Conservation (phyloP, 2,113 vertebrate species). For the Oceanodroma tethys region DNA sequence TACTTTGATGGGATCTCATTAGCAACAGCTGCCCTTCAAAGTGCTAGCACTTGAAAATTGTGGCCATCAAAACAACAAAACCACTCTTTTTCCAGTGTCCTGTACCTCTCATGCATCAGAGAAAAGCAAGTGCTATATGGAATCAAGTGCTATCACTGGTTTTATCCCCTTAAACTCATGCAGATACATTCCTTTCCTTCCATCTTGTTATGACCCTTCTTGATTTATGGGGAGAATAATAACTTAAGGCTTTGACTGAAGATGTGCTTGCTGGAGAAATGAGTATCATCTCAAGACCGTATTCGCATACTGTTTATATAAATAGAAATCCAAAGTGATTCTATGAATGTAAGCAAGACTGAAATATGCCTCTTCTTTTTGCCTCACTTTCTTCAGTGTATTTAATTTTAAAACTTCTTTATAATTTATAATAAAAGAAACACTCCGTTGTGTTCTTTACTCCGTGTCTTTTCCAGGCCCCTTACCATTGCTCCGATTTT, state of each 20-base stretch:
- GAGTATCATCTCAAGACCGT: not conserved
- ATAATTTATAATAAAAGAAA: not conserved
- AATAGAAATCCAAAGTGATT: not conserved
- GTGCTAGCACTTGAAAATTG: not conserved
- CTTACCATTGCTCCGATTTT: not conserved
- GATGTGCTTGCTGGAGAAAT: not conserved
- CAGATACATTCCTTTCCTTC: not conserved
- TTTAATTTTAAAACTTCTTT: not conserved
- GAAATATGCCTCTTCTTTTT: not conserved
- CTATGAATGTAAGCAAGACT: not conserved
- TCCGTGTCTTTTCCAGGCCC: not conserved
- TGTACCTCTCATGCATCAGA: not conserved
- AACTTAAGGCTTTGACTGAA: not conserved
- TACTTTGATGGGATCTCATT: not conserved
- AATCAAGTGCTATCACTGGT: not conserved
- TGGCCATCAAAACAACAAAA: not conserved
- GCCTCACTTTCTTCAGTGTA: not conserved
- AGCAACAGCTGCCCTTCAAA: not conserved
- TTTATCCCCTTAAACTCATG: not conserved
- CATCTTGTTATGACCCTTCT: not conserved
- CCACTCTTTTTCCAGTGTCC: not conserved
- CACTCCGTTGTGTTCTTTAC: not conserved
- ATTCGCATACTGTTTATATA: not conserved
- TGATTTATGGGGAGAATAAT: not conserved
- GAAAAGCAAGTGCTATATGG: not conserved